These are phyloP conservation scores for Phrynocephalus versicolor DNA, from an alignment of 2,113 vertebrate species.

Conservation along the genomic window DNA sequence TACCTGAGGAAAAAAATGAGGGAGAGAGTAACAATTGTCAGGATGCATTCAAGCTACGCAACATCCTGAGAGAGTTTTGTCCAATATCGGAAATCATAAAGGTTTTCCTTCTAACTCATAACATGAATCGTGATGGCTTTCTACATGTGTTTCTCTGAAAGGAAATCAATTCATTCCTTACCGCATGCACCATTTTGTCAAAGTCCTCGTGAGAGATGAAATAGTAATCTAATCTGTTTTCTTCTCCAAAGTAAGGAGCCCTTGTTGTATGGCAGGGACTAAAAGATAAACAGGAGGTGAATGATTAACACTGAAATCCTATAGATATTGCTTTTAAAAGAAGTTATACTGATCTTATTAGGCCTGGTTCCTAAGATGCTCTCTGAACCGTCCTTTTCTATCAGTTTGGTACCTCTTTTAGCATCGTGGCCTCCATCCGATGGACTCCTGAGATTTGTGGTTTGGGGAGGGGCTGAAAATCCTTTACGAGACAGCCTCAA, in stretches of 20 bases:
- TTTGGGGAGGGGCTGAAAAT: no score
- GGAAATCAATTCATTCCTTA: constrained; percentile 55
- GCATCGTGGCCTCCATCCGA: no score
- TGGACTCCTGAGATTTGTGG: no score
- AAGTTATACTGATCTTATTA: background rate
- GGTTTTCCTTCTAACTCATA: background rate
- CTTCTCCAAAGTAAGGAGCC: constrained; percentile 85
- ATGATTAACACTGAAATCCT: background rate
- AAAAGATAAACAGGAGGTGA: constrained; percentile 46
- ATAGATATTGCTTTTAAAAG: background rate
- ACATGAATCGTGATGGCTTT: background rate
- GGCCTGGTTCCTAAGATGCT: background rate
- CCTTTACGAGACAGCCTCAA: no score
- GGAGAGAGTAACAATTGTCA: background rate
- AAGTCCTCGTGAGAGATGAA: constrained; percentile 87
- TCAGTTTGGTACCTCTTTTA: no score
- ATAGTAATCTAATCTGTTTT: constrained; percentile 87
- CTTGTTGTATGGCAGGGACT: constrained; percentile 92
- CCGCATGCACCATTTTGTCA: constrained; percentile 80
- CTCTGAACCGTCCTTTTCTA: background rate
- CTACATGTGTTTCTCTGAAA: background rate
- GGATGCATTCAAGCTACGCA: no score
- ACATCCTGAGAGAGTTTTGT: background rate
- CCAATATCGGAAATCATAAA: background rate
- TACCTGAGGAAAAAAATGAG: background rate